Conservation (phyloP, 1,140 invertebrate species). For the Metopolophium dirhodum region DNA sequence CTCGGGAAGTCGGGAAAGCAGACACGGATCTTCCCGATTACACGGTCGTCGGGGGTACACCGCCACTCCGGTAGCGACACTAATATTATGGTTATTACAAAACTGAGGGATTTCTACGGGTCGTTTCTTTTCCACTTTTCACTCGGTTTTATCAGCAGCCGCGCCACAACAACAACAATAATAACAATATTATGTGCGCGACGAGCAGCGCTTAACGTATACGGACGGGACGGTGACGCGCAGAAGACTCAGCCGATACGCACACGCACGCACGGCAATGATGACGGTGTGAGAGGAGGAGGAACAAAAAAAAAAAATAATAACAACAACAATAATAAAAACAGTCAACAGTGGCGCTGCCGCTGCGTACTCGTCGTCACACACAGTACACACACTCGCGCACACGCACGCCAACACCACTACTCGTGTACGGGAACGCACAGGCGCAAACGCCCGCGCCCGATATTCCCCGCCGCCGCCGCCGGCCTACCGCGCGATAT, state of each 20-base stretch:
- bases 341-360: slow-evolving; percentile 55
- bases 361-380: neutral
- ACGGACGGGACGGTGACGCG: neutral
- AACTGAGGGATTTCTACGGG: neutral
- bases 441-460: neutral
- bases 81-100: no score
- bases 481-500: no score
- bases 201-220: neutral
- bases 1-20: neutral
- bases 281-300: neutral
- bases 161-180: neutral
- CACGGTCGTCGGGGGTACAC: neutral
- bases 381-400: no score
- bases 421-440: no score
- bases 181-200: neutral
- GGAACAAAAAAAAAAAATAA: slow-evolving; percentile 19
- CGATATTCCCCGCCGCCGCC: neutral
- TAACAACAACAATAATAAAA: slow-evolving; percentile 54
- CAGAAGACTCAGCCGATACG: neutral
- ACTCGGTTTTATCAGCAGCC: neutral
- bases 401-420: neutral
- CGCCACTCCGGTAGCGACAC: neutral
- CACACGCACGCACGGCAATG: neutral
- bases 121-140: neutral
- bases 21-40: neutral